Evolutionary conservation across 2,797 vertebrate genomes (phyloP).

Genomic region (Melanotaenia nigrans): DNA sequence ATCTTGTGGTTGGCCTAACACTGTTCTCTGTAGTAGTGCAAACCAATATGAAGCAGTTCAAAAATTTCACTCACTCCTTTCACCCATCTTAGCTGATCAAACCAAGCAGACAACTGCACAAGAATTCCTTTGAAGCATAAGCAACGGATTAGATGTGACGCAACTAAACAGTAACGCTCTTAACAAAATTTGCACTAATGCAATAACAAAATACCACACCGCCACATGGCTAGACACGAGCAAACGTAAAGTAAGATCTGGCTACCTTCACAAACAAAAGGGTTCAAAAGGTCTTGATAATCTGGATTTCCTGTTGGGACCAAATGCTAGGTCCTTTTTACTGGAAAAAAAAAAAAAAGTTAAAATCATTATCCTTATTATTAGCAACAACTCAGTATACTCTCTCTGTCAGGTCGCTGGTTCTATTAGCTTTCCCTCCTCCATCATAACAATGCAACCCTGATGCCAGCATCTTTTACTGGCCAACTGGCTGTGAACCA

Average conservation of each 20-base stretch:
- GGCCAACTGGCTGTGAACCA: constrained; percentile 81
- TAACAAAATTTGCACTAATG: background rate
- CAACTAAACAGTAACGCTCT: constrained; percentile 8
- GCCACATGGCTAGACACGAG: constrained; percentile 2
- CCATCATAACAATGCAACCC: constrained; percentile 68
- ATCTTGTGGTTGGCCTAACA: background rate
- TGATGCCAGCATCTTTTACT: constrained; percentile 77
- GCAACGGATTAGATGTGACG: constrained; percentile 7
- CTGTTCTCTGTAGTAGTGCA: background rate
- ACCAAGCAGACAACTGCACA: constrained; percentile 2
- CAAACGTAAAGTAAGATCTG: constrained; percentile 5
- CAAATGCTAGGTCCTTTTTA: constrained; percentile 23
- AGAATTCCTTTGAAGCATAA: background rate
- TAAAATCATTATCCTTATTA: constrained; percentile 42
- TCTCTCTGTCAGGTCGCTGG: constrained; percentile 70
- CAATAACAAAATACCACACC: constrained; percentile 2
- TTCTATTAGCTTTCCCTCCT: constrained; percentile 67
- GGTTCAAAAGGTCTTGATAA: constrained; percentile 18
- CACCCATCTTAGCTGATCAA: background rate
- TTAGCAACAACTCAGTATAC: constrained; percentile 46
- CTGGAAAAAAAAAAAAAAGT: constrained; percentile 30
- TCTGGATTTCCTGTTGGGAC: constrained; percentile 23
- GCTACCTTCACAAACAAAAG: background rate
- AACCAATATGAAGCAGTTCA: background rate
- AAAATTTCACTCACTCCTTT: constrained; percentile 24